A percentile compares a stretch with the other conserved stretches of the same genome.
These are phyloP conservation scores for Poeciliopsis turneri DNA, from an alignment of 2,797 vertebrate species.

Conservation along the genomic window DNA sequence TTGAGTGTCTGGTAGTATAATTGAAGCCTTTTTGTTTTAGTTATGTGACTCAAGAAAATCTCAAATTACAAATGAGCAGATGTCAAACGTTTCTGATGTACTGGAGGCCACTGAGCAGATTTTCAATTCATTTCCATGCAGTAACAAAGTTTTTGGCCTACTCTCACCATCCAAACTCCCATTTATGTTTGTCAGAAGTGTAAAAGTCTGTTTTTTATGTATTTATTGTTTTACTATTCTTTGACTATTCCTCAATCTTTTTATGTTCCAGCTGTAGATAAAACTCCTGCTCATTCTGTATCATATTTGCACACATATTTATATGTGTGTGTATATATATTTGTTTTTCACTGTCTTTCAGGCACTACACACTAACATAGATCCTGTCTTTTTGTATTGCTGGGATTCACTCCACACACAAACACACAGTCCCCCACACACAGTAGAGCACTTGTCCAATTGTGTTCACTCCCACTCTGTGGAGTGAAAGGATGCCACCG, in stretches of 20 bases:
- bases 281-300: slow-evolving; percentile 27
- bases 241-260: slow-evolving; percentile 29
- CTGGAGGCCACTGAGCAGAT: not conserved
- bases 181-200: not conserved
- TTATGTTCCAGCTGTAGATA: slow-evolving; percentile 41
- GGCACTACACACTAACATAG: not conserved
- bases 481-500: slow-evolving; percentile 57
- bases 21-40: slow-evolving; percentile 52
- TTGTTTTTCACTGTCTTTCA: not conserved
- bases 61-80: slow-evolving; percentile 44
- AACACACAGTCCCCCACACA: slow-evolving; percentile 19
- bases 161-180: not conserved
- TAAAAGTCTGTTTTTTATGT: not conserved
- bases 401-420: slow-evolving; percentile 39
- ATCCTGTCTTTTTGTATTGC: slow-evolving; percentile 1
- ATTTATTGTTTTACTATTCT: slow-evolving; percentile 11
- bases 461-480: slow-evolving; percentile 66
- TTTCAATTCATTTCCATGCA: not conserved
- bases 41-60: slow-evolving; percentile 51
- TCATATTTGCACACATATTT: slow-evolving; percentile 12
- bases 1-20: slow-evolving; percentile 54
- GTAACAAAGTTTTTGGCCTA: not conserved
- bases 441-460: slow-evolving; percentile 63
- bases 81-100: slow-evolving; percentile 15
- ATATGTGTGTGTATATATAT: too few relatives aligned